A percentile compares a stretch with the other conserved stretches of the same genome.
Evolutionary conservation across 2,797 vertebrate species (phyloP).

Genomic region (Tamandua tetradactyla): DNA sequence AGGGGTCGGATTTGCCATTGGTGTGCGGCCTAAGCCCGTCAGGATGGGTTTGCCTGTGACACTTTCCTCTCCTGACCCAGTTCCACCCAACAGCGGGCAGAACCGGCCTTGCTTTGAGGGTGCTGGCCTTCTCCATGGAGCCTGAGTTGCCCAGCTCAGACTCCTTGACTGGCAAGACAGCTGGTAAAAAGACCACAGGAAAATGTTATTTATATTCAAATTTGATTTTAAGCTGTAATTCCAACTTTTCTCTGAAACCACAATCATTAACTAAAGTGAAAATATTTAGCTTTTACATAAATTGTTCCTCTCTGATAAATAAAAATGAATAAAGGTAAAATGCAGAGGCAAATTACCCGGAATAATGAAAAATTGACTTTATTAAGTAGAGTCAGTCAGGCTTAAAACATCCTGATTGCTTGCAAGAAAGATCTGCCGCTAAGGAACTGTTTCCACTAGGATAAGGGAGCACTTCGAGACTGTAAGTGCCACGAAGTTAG

Average conservation of each 20-base stretch:
- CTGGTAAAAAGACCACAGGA: not conserved
- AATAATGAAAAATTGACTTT: conserved; percentile 38
- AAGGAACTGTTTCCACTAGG: not conserved
- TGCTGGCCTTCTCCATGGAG: not conserved
- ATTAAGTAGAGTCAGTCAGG: not conserved
- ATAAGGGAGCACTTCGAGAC: conserved; percentile 22
- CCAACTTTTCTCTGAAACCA: not conserved
- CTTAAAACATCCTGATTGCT: not conserved
- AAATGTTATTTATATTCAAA: not conserved
- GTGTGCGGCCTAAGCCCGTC: not conserved
- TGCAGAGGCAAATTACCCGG: not conserved
- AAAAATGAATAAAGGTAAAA: conserved; percentile 5
- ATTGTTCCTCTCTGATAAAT: conserved; percentile 1
- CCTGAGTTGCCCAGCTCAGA: not conserved
- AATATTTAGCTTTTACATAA: conserved; percentile 2
- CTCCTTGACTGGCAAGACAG: not conserved
- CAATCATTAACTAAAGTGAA: conserved; percentile 42
- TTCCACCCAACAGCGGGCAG: not conserved
- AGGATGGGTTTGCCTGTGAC: too few species aligned
- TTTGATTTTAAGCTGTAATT: not conserved
- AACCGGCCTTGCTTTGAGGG: not conserved
- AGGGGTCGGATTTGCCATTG: too few species aligned
- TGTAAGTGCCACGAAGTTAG: not conserved
- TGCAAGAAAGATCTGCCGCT: not conserved
- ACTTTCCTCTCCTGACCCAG: not conserved